phyloP scores from a whole-genome alignment of 2,113 vertebrate species.

The Panthera leo region DNA sequence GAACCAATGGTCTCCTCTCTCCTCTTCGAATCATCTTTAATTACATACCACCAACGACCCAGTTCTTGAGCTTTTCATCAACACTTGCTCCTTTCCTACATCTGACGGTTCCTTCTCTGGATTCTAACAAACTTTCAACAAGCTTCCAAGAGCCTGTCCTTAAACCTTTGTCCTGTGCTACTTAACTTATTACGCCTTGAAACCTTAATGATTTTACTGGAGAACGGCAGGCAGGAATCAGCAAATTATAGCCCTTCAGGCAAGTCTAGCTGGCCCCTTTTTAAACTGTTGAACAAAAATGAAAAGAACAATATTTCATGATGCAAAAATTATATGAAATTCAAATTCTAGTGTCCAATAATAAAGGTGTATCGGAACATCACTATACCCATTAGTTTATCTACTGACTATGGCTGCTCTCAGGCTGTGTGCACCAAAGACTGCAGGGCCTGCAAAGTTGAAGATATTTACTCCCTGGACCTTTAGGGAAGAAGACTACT shows the following conservation, averaged over 20 bases:
- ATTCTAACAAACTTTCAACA: not conserved
- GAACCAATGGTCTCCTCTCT: not conserved
- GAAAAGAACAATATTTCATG: not conserved
- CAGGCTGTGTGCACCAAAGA: not conserved
- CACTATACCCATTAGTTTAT: rapidly evolving
- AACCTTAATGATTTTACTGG: not conserved
- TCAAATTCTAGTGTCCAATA: not conserved
- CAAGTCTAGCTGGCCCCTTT: not conserved
- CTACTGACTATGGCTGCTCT: not conserved
- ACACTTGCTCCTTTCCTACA: not conserved
- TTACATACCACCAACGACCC: not conserved
- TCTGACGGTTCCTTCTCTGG: not conserved
- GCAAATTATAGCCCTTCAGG: not conserved
- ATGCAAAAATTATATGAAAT: not conserved
- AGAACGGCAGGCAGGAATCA: not conserved
- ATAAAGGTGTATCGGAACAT: not conserved
- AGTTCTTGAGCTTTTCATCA: not conserved
- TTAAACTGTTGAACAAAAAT: not conserved
- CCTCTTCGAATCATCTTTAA: not conserved
- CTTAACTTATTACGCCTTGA: not conserved
- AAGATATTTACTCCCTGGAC: not conserved
- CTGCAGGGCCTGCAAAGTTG: rapidly evolving
- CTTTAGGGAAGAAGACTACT: not conserved
- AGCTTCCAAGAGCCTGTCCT: not conserved
- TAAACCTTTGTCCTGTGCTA: not conserved